Base-by-base conservation (phyloP, 2,888 invertebrate species). In the Chrysodeixis includens region DNA sequence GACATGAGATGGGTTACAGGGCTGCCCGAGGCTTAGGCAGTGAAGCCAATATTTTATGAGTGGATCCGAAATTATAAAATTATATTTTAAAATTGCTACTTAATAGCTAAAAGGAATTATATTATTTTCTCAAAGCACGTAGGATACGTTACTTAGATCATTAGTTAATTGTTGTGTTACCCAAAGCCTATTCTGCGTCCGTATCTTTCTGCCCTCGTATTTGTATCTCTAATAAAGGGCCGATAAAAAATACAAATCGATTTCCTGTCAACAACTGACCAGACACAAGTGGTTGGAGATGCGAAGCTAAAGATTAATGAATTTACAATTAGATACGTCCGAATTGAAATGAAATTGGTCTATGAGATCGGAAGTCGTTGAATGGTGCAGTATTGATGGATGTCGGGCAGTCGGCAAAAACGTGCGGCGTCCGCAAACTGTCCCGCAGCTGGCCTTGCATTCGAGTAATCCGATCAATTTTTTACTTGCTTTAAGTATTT, bases 191-290 rank as follows among this genome's bases (percentile, higher is more conserved):
- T 40, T n/a, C 40, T n/a, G 5, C 5, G 5, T n/a, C 62, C 53
- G 56, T 40, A 75, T 69, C 64, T 60, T 79, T 74, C 69, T 70
- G 73, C 68, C n/a, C 14, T 40, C 40, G 70, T 79, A 76, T 71
- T 64, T 56, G 49, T 55, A 71, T 71, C 73, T 72, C 56, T 76
- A 74, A 81, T 78, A 82, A 82, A 82, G 79, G 69, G 74, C 85
- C 87, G 86, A 71, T 82, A 81, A 73, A 77, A 80, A 80, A 70
- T 60, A 76, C 84, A 82, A 92, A 93, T 93, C 92, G 92, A 93
- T 94, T 93, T 95, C 94, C 94, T 94, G 94, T 93, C 93, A 91
- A 88, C 92, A 90, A 94, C 94, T 95, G 94, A 94, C 94, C 94
- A 94, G 90, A 86, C 88, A 91, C 91, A 93, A 93, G 93, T 93